Evolutionary conservation across 1,140 invertebrate species (phyloP).

Genomic region (Melipona quadrifasciata): DNA sequence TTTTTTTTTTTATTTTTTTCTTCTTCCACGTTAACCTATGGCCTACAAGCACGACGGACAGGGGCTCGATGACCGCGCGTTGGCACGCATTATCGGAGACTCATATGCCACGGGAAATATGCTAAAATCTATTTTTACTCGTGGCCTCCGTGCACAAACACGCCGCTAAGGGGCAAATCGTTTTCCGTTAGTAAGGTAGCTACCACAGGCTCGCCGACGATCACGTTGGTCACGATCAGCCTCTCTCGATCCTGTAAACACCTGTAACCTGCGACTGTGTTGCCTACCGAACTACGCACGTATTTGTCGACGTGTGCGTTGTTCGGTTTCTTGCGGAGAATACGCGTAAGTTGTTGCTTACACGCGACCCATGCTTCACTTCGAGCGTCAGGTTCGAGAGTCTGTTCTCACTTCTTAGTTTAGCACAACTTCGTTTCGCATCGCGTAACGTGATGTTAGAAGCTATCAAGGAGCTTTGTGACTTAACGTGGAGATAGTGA

Average conservation of each 20-base stretch:
- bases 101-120: constrained; percentile 27
- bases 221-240: constrained; percentile 11
- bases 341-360: constrained; percentile 1
- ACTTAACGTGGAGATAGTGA: no score
- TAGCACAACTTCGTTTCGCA: not conserved
- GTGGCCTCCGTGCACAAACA: constrained; percentile 4
- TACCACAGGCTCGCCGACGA: constrained; percentile 7
- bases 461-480: not conserved
- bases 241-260: constrained; percentile 27
- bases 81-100: constrained; percentile 37
- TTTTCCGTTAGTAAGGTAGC: constrained; percentile 33
- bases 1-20: not conserved
- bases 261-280: not conserved
- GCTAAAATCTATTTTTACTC: constrained; percentile 41
- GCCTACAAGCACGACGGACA: not conserved
- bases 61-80: not conserved
- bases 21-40: not conserved
- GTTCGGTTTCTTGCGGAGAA: not conserved
- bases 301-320: not conserved
- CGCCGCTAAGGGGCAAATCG: constrained; percentile 35
- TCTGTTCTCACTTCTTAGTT: not conserved
- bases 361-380: no score
- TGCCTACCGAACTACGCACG: not conserved
- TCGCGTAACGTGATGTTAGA: not conserved
- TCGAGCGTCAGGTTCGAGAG: not conserved